These are phyloP conservation scores for Panopea generosa DNA, from an alignment of 2,888 invertebrate species.

Conservation along the genomic window DNA sequence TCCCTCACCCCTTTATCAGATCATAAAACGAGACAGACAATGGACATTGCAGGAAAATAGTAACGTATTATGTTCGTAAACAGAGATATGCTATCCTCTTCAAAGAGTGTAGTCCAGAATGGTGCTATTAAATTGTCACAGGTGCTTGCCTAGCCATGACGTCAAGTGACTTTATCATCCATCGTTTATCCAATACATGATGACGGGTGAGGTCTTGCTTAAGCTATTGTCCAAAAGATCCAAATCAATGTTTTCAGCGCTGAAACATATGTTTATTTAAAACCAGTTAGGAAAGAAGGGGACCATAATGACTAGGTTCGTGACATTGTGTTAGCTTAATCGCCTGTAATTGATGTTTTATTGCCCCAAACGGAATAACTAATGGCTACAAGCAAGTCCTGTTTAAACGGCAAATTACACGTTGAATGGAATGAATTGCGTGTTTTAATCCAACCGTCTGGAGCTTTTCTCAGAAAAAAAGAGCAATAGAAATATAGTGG, in stretches of 20 bases:
- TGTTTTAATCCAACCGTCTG: constrained; percentile 32
- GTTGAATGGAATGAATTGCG: constrained; percentile 49
- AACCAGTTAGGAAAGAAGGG: constrained; percentile 16
- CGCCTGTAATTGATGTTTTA: constrained; percentile 53
- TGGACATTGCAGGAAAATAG: too few species aligned
- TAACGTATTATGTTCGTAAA: too few species aligned
- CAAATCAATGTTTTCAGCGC: constrained; percentile 52
- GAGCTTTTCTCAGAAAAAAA: neutral
- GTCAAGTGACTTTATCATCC: too few species aligned
- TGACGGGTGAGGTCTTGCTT: too few species aligned
- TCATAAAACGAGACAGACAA: too few species aligned
- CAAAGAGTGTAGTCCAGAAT: too few species aligned
- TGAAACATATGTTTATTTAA: constrained; percentile 52
- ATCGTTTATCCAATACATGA: too few species aligned
- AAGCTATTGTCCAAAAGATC: constrained; percentile 26
- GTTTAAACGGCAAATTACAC: constrained; percentile 47
- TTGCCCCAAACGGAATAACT: constrained; percentile 33
- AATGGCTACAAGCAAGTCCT: constrained; percentile 43
- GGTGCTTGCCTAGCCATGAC: too few species aligned
- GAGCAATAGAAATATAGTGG: neutral
- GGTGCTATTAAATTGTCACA: too few species aligned
- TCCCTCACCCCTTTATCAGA: too few species aligned
- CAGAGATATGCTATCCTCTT: too few species aligned
- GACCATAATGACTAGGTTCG: constrained; percentile 37
- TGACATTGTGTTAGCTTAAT: constrained; percentile 49